Base-by-base conservation (phyloP, 2,113 vertebrate genomes). In the Protobothrops mucrosquamatus region DNA sequence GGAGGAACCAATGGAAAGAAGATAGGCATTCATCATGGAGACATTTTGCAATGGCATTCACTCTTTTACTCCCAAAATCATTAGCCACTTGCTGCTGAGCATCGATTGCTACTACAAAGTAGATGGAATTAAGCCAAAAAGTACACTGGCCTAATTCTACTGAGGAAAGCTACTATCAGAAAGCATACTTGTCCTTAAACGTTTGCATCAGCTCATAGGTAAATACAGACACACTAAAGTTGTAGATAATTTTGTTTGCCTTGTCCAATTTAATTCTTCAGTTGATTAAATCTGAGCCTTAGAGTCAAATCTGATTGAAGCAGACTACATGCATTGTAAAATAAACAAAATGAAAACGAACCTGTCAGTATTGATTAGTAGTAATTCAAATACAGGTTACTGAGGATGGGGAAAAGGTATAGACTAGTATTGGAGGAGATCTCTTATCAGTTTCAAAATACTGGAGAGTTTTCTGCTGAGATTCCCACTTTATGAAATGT, bases 141-240 rank as follows among this genome's bases (percentile, higher is more conserved):
- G 43, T 86, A 93, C n/a, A 90, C 95, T 96, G 96, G 95, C 94
- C 61, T 89, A 87, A 3, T 90, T 96, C 95, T 94, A 96, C 93
- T 85, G 87, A 88, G 96, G 95, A 97, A 97, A 97, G 96, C 74
- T 95, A 96, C 95, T 92, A 85, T 85, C 48, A 94, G 86, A 88
- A 85, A 39, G 85, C 88, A 93, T 59, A 59, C 64, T 89, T 89
- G 20, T 93, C 54, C 43, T 51, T 46, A 89, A 24, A 14, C 54
- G 23, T 54, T 39, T 55, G 24, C 39, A 23, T 54, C 55, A 61
- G 91, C 74, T 26, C 74, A 86, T 26, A n/a, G n/a, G n/a, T n/a
- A n/a, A n/a, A n/a, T n/a, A 85, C 0, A 90, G 0, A 46, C 48
- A 20, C 0, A 2, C 61, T 91, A 94, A 92, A 89, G 59, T 96